These are phyloP conservation scores for Orchestia grillus DNA, from an alignment of 1,140 invertebrate genomes.

Conservation along the genomic window DNA sequence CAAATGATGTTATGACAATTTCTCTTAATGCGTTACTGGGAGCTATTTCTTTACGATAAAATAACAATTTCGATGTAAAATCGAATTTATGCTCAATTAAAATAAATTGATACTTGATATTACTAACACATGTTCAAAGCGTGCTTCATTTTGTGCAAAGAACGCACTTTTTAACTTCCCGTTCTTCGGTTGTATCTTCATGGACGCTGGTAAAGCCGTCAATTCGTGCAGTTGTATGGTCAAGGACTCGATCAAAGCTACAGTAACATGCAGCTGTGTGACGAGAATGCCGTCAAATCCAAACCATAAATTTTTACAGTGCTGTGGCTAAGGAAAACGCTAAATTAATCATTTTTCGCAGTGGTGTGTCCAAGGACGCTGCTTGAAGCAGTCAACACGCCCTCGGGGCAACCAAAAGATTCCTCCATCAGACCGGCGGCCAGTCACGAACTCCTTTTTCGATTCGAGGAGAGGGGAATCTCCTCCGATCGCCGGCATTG, in stretches of 20 bases:
- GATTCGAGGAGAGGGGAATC: slow-evolving; percentile 23
- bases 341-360: neutral
- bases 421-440: neutral
- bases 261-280: neutral
- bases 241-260: neutral
- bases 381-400: neutral
- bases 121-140: neutral
- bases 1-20: too few relatives aligned
- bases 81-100: too few relatives aligned
- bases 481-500: neutral
- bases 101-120: too few relatives aligned
- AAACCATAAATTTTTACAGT: neutral
- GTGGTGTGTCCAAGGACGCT: slow-evolving; percentile 23
- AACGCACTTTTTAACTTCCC: too few relatives aligned
- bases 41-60: too few relatives aligned
- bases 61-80: too few relatives aligned
- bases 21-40: too few relatives aligned
- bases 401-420: neutral
- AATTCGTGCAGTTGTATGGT: neutral
- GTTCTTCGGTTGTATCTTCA: neutral
- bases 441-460: slow-evolving; percentile 8
- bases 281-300: neutral
- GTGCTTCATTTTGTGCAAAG: neutral
- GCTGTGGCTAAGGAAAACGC: neutral
- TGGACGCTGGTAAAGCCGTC: neutral